Base-by-base conservation (phyloP, 2,113 vertebrate species). In the Crotalus horridus region DNA sequence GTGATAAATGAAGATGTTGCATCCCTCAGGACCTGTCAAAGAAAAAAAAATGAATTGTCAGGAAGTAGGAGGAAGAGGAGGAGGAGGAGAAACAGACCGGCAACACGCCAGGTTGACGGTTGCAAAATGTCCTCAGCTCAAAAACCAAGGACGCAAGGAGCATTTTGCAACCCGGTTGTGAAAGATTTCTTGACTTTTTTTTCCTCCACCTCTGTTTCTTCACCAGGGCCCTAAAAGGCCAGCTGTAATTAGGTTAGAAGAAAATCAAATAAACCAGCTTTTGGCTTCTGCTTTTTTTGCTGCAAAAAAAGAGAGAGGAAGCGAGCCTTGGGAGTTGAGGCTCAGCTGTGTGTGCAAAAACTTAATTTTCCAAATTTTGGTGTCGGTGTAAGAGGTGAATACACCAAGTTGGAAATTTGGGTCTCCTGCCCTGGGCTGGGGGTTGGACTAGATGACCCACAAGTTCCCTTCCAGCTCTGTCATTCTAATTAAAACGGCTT, bases 1-100 rank as follows among this genome's bases (percentile, higher is more conserved):
- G 98, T 99, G 99, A 98, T 99, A 99, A 97, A 99, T 99, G 97
- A 99, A 99, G 97, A 99, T 99, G 97, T 99, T 99, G 97, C 99
- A 99, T 93, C 99, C 99, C 61, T 99, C 99, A 51, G 99, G 99
- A 97, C 99, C 99, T 99, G 97, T 55, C 87, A 90, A 89, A 93
- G 46, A 87, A 94, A 51, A 51, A 48, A 48, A 48, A 8, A 8
- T 39, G 90, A 64, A 93, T n/a, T 9, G 33, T 24, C n/a, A 6
- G 69, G 69, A 33, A 81, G 33, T 23, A 15, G 85, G 58, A 15
- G 85, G 2, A 46, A 4, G 43, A 46, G 43, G 43, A 46, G 46
- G 43, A 46, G 46, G 46, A 88, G 20, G 86, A 33, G 33, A 29
- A 10, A 2, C 1, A 6, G 39, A 87, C 3, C 3, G 54, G n/a